phyloP scores from a whole-genome alignment of 2,888 invertebrate species.

The Habrosyne pyritoides region DNA sequence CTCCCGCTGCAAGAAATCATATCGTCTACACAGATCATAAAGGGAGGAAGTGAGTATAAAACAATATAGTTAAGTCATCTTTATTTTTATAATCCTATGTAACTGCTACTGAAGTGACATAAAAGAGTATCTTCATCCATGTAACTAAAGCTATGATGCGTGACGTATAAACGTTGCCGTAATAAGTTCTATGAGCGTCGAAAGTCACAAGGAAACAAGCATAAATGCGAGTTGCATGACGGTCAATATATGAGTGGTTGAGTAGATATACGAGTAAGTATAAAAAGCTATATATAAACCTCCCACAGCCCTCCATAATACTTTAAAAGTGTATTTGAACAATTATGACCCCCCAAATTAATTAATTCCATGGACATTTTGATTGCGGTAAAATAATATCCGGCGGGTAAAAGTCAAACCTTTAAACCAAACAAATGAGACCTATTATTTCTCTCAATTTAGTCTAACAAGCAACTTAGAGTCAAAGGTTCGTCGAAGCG shows the following conservation, averaged over 20 bases:
- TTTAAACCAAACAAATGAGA: slow-evolving; percentile 80
- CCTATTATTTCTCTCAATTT: slow-evolving; percentile 83
- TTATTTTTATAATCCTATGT: no score
- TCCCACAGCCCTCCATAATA: background rate
- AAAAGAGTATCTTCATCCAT: no score
- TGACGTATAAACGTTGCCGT: background rate
- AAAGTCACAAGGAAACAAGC: background rate
- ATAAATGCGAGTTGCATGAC: background rate
- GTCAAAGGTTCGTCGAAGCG: slow-evolving; percentile 79
- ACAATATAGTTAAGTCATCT: background rate
- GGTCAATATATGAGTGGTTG: background rate
- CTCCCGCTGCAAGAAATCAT: slow-evolving; percentile 75
- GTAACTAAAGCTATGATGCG: no score
- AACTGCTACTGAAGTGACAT: no score
- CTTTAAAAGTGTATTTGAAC: background rate
- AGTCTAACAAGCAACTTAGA: slow-evolving; percentile 79
- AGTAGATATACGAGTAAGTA: no score
- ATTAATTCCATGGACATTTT: slow-evolving; percentile 43
- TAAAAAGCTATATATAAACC: background rate
- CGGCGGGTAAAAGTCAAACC: slow-evolving; percentile 57
- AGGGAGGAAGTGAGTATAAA: slow-evolving; percentile 76
- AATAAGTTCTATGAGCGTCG: background rate
- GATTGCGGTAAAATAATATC: slow-evolving; percentile 62
- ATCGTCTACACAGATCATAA: slow-evolving; percentile 81
- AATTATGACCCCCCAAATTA: slow-evolving; percentile 23